Evolutionary conservation across 2,888 invertebrate genomes (phyloP), one percentile per base, ranked within the genome.

Genomic region (Eueremaeus valkanovi): DNA sequence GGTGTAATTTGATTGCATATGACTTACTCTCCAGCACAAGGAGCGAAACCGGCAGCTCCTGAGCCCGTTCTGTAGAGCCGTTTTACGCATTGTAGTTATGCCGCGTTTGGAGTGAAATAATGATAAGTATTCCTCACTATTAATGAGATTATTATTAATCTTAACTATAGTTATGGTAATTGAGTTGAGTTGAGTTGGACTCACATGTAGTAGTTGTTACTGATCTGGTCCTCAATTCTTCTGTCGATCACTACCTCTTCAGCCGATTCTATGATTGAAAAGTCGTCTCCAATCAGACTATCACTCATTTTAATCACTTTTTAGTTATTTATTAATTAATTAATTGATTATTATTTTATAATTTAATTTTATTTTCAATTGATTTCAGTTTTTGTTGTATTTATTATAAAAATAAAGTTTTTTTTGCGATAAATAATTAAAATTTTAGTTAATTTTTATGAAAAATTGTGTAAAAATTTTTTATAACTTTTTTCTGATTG

Each of bases 21-120:
- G 11, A 75, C 75, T 51, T 73, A 77, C 77, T 70, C 77, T 78
- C 80, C 80, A 80, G 75, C 79, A 80, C 21, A 80, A 63, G 31
- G 79, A 80, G 11, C 80, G 74, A 75, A 80, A 80, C 18, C 79
- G 78, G 68, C 78, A 79, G 49, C 78, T 78, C 75, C 79, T 72
- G 24, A 80, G 72, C 9, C 76, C 76, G 6, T 78, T 79, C 72
- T 77, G 73, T 18, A 80, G 73, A 2, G 78, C 78, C 58, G 72
- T 73, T 42, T 77, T 74, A 29, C 76, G 75, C 72, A 80, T 66
- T 1, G 76, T 36, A 21, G 74, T 45, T 11, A 75, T 31, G 73
- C 74, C 79, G 31, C 78, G 74, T 3, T 61, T 68, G 16, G 55
- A 63, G n/a, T 72, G 75, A 49, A 79, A 79, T 24, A 77, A 58